phyloP scores from a whole-genome alignment of 2,888 invertebrate genomes.

The Epirrhoe alternata region DNA sequence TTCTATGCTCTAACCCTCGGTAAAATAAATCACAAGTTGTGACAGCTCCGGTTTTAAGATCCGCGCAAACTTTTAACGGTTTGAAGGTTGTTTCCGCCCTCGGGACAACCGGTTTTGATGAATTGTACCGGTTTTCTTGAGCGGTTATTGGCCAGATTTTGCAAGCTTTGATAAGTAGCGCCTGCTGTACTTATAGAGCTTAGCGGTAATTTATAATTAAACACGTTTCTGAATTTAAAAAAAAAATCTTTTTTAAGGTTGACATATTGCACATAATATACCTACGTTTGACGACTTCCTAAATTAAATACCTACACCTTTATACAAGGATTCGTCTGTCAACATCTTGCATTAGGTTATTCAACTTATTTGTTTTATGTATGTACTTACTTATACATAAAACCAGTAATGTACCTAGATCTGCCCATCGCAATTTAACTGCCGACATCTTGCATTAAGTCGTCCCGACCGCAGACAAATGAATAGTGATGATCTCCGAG shows the following conservation, averaged over 20 bases:
- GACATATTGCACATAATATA: no score
- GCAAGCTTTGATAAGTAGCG: not conserved
- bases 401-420: not conserved
- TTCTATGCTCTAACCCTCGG: not conserved
- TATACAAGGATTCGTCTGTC: no score
- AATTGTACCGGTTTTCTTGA: conserved; percentile 17
- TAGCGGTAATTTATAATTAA: no score
- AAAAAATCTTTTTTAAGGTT: no score
- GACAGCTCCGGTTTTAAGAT: conserved; percentile 32
- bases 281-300: no score
- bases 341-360: no score
- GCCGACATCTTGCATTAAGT: not conserved
- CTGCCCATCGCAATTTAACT: not conserved
- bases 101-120: conserved; percentile 21
- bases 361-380: no score
- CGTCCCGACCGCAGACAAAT: not conserved
- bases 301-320: no score
- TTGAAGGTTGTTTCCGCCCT: conserved; percentile 25
- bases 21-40: conserved; percentile 33
- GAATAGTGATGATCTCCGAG: conserved; percentile 24
- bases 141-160: not conserved
- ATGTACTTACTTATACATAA: no score
- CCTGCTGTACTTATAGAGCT: no score
- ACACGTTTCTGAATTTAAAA: no score
- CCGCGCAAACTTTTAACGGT: conserved; percentile 25